Evolutionary conservation across 2,888 invertebrate species (phyloP).

Genomic region (Junonia oenone): DNA sequence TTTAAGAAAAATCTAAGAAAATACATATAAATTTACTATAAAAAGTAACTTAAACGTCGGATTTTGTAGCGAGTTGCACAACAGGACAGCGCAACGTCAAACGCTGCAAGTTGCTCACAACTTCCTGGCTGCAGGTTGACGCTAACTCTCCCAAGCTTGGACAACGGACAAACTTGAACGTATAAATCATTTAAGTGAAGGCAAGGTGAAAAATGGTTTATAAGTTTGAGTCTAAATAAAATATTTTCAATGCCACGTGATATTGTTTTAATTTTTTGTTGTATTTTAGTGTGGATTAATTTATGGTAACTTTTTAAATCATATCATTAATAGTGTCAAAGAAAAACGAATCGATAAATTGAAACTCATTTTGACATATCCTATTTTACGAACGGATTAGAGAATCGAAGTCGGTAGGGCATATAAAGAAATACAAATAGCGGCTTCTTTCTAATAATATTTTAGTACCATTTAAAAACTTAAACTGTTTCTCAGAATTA

Average conservation of each 20-base stretch:
- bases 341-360: no score
- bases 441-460: no score
- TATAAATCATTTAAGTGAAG: slow-evolving; percentile 23
- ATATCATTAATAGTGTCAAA: no score
- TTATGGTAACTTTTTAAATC: no score
- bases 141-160: slow-evolving; percentile 22
- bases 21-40: background rate
- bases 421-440: no score
- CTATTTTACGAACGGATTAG: no score
- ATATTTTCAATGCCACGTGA: background rate
- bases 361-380: no score
- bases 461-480: no score
- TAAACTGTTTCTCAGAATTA: no score
- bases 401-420: no score
- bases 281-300: no score
- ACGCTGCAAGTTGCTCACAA: slow-evolving; percentile 9
- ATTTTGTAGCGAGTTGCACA: slow-evolving; percentile 10
- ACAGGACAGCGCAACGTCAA: slow-evolving; percentile 12
- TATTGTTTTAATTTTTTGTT: background rate
- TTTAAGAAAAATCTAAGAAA: slow-evolving; percentile 10
- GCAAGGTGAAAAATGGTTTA: slow-evolving; percentile 17
- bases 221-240: background rate
- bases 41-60: background rate
- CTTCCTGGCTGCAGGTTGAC: slow-evolving; percentile 22
- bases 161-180: slow-evolving; percentile 15